Conservation (phyloP, 35 echinoderm and acorn worm species). For the Apostichopus japonicus region DNA sequence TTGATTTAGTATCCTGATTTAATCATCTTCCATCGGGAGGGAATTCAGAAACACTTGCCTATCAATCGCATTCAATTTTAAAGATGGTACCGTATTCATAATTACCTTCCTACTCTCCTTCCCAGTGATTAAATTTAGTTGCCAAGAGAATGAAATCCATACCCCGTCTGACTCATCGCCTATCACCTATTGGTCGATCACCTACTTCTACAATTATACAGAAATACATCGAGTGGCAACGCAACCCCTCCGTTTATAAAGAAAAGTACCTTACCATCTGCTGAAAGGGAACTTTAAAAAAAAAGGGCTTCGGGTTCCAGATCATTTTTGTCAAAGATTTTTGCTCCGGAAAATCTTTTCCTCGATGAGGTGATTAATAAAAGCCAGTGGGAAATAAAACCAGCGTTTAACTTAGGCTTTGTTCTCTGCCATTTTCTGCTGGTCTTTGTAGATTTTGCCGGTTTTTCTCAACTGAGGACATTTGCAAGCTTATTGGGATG, state of each 20-base stretch:
- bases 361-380: constrained; percentile 16
- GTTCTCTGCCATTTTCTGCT: no score
- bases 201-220: constrained; percentile 11
- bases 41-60: background rate
- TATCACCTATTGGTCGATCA: constrained; percentile 48
- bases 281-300: background rate
- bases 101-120: background rate
- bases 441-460: no score
- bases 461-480: no score
- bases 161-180: constrained; percentile 23
- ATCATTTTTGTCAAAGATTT: background rate
- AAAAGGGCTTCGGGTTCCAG: background rate
- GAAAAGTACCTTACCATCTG: constrained; percentile 12
- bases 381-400: constrained; percentile 28
- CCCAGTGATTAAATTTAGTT: constrained; percentile 27
- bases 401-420: no score
- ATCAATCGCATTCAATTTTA: background rate
- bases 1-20: background rate
- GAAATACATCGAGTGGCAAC: background rate
- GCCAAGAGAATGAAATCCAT: constrained; percentile 1
- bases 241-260: background rate
- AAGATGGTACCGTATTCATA: background rate
- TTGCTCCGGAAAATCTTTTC: background rate
- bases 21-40: background rate
- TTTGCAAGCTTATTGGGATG: no score